Evolutionary conservation across 2,797 vertebrate genomes (phyloP).

Genomic region (Pyrocephalus nanus): DNA sequence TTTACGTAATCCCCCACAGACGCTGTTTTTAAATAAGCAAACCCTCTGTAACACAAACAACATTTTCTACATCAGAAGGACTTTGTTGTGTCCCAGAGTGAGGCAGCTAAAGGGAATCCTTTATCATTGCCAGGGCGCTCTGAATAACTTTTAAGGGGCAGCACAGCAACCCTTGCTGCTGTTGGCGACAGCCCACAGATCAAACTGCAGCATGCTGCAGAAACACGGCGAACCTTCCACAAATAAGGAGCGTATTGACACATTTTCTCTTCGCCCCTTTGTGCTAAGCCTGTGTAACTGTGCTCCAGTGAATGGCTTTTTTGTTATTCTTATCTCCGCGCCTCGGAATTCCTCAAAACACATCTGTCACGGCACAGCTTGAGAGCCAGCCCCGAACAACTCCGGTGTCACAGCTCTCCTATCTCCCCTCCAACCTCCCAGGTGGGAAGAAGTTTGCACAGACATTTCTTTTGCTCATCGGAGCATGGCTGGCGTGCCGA

Average conservation of each 20-base stretch:
- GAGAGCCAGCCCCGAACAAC: constrained; percentile 59
- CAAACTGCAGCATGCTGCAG: neutral
- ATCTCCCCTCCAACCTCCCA: constrained; percentile 63
- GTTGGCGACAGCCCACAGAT: neutral
- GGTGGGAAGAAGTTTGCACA: constrained; percentile 53
- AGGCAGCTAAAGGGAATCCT: neutral
- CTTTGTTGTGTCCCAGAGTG: neutral
- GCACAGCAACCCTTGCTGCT: neutral
- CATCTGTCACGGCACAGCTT: constrained; percentile 61
- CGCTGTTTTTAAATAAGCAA: neutral
- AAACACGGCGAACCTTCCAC: constrained; percentile 1
- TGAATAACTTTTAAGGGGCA: constrained; percentile 13
- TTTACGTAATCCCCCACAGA: neutral
- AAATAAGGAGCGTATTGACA: constrained; percentile 29
- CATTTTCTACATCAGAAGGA: neutral
- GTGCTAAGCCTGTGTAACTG: constrained; percentile 25
- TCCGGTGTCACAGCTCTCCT: constrained; percentile 56
- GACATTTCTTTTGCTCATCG: constrained; percentile 48
- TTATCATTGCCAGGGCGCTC: neutral
- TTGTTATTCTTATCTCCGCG: constrained; percentile 67
- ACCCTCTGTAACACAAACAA: neutral
- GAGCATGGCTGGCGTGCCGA: constrained; percentile 50
- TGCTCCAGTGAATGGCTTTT: constrained; percentile 54
- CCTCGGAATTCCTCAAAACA: constrained; percentile 66
- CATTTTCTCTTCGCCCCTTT: constrained; percentile 43